Evolutionary conservation across 2,113 vertebrate genomes (phyloP).

Genomic region (Takifugu bimaculatus): DNA sequence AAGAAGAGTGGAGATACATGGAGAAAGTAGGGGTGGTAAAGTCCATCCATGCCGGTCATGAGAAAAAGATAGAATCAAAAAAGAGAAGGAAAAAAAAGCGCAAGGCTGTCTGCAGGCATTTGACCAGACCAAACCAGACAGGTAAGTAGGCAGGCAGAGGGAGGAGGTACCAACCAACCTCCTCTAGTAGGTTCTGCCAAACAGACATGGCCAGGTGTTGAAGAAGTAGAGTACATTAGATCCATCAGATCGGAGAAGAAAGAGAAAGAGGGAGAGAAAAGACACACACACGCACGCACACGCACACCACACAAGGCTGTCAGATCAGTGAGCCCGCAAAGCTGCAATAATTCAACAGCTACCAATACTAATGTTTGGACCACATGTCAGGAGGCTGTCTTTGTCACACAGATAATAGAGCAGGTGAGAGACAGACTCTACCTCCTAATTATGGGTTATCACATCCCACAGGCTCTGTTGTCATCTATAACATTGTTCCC

Average conservation of each 20-base stretch:
- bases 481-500: slow-evolving; percentile 1
- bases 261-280: slow-evolving; percentile 38
- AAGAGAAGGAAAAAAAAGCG: slow-evolving; percentile 8
- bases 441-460: slow-evolving; percentile 22
- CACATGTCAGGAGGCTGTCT: slow-evolving; percentile 4
- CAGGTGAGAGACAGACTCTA: slow-evolving; percentile 7
- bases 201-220: slow-evolving; percentile 70
- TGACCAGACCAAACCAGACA: slow-evolving; percentile 59
- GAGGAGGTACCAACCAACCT: slow-evolving; percentile 78
- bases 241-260: slow-evolving; percentile 71
- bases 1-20: slow-evolving; percentile 42
- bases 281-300: slow-evolving; percentile 56
- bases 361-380: slow-evolving; percentile 4
- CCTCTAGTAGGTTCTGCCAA: slow-evolving; percentile 79
- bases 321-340: slow-evolving; percentile 46
- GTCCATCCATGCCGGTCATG: slow-evolving; percentile 64
- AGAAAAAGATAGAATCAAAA: slow-evolving; percentile 46
- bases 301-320: slow-evolving; percentile 61
- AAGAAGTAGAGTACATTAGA: slow-evolving; percentile 69
- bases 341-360: slow-evolving; percentile 26
- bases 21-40: slow-evolving; percentile 32
- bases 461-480: slow-evolving; percentile 11
- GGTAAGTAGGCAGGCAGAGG: slow-evolving; percentile 68
- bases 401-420: slow-evolving; percentile 10
- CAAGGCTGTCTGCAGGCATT: slow-evolving; percentile 70